phyloP scores from a whole-genome alignment of 2,113 vertebrate genomes.

The Gallinago media region DNA sequence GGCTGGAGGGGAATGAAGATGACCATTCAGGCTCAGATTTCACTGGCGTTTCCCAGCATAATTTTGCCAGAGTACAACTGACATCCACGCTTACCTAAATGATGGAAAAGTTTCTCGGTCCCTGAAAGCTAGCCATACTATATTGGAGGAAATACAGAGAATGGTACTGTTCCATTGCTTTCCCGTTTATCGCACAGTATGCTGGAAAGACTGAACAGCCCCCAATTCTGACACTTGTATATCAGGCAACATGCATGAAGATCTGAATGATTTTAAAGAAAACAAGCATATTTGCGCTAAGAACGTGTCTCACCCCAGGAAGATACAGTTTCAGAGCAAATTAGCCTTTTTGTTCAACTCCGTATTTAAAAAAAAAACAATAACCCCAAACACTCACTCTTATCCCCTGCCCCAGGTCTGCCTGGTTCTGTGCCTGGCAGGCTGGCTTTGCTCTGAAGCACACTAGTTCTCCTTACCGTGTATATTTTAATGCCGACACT shows the following conservation, averaged over 20 bases:
- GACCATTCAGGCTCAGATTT: not conserved
- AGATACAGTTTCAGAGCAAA: not conserved
- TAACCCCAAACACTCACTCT: not conserved
- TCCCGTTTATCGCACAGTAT: not conserved
- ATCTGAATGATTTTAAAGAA: not conserved
- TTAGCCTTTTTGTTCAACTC: not conserved
- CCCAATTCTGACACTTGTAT: not conserved
- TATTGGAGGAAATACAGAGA: not conserved
- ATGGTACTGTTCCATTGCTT: not conserved
- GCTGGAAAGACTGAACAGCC: not conserved
- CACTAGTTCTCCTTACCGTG: not conserved
- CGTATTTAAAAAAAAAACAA: not conserved
- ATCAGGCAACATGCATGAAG: not conserved
- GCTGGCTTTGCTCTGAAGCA: not conserved
- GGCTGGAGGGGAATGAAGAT: not conserved
- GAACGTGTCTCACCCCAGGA: not conserved
- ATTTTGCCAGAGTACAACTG: not conserved
- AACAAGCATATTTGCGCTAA: not conserved
- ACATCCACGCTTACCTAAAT: not conserved
- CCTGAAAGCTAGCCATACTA: not conserved
- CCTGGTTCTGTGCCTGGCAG: not conserved
- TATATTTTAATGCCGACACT: conserved; percentile 12
- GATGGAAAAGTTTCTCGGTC: not conserved
- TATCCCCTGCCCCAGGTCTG: not conserved
- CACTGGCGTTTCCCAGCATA: not conserved